Evolutionary conservation across 2,888 invertebrate genomes (phyloP).

Genomic region (Cynaeus angustus): DNA sequence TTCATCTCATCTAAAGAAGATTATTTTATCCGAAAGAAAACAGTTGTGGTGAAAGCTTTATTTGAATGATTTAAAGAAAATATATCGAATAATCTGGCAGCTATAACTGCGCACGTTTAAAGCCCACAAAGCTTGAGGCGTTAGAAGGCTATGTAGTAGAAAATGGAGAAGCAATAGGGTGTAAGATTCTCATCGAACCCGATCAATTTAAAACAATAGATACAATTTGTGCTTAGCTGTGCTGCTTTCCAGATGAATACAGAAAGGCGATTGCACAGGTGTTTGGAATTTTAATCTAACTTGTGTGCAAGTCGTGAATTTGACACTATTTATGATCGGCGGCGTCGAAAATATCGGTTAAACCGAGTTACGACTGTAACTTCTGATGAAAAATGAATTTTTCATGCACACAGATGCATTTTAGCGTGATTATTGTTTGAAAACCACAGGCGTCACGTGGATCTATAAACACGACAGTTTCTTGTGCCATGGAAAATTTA

Average conservation of each 20-base stretch:
- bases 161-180: conserved; percentile 63
- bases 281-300: conserved; percentile 45
- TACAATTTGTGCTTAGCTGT: conserved; percentile 51
- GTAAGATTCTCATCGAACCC: conserved; percentile 60
- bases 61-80: conserved; percentile 49
- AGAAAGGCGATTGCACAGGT: conserved; percentile 35
- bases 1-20: conserved; percentile 27
- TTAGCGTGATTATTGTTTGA: conserved; percentile 10
- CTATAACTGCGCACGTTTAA: conserved; percentile 56
- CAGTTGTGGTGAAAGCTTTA: conserved; percentile 41
- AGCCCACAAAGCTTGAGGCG: conserved; percentile 58
- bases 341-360: neutral
- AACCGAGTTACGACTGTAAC: conserved; percentile 5
- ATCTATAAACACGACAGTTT: conserved; percentile 6
- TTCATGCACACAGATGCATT: conserved; percentile 14
- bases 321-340: conserved; percentile 8
- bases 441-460: conserved; percentile 6
- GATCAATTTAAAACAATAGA: conserved; percentile 64
- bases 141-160: conserved; percentile 62
- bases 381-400: conserved; percentile 25
- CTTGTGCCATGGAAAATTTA: conserved; percentile 18
- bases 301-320: neutral
- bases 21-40: conserved; percentile 40
- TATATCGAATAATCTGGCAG: conserved; percentile 46
- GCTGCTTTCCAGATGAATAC: conserved; percentile 40